Evolutionary conservation across 2,888 invertebrate species (phyloP).

Genomic region (Temnothorax ravouxi): DNA sequence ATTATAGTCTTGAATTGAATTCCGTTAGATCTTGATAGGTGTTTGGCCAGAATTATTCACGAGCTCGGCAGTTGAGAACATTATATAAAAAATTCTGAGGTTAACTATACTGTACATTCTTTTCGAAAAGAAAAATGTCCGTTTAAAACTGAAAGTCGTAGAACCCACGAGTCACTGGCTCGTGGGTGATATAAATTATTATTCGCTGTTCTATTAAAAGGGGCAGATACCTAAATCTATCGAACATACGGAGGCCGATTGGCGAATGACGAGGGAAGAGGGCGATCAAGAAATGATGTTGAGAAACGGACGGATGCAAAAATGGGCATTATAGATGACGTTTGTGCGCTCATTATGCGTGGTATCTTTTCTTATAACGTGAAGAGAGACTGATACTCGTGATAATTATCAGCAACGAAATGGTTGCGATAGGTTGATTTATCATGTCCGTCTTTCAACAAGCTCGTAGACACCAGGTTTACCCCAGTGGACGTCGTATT

Average conservation of each 20-base stretch:
- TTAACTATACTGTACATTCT: constrained; percentile 62
- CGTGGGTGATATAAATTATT: constrained; percentile 78
- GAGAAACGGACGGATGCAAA: constrained; percentile 40
- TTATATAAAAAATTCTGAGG: constrained; percentile 44
- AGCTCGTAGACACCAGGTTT: constrained; percentile 63
- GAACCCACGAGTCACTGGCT: constrained; percentile 73
- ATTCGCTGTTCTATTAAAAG: constrained; percentile 59
- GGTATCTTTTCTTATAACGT: constrained; percentile 65
- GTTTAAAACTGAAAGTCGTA: constrained; percentile 66
- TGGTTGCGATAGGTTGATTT: constrained; percentile 57
- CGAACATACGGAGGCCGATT: constrained; percentile 68
- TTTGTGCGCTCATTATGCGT: constrained; percentile 68
- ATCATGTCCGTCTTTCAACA: constrained; percentile 69
- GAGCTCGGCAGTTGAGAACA: not conserved
- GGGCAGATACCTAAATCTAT: constrained; percentile 63
- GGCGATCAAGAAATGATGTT: constrained; percentile 66
- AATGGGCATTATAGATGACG: constrained; percentile 57
- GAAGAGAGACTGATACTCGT: constrained; percentile 59
- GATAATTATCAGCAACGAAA: constrained; percentile 55
- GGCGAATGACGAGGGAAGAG: constrained; percentile 44
- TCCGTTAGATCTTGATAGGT: constrained; percentile 78
- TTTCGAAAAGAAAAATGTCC: constrained; percentile 68
- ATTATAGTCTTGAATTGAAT: constrained; percentile 76
- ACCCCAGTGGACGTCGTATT: constrained; percentile 68
- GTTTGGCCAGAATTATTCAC: constrained; percentile 69